Base-by-base conservation (phyloP, 2,113 vertebrate genomes). In the Leucosticte australis region DNA sequence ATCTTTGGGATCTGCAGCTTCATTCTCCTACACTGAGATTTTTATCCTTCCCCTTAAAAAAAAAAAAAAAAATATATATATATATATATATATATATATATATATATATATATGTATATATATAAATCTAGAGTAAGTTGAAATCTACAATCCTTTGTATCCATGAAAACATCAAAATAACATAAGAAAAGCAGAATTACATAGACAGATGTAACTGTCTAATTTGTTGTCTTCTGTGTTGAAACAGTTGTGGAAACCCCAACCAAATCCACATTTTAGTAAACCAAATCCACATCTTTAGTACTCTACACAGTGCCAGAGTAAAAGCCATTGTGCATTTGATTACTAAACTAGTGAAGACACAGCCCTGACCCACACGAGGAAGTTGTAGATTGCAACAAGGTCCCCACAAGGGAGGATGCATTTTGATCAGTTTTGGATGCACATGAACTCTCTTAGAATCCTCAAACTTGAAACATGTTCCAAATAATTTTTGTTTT, bases 331-430 rank as follows among this genome's bases (percentile, higher is more conserved):
- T 6, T 27, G 12, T 59, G 4, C 10, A 10, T 68, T 71, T 76
- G 17, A 28, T 8, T 55, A 16, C 28, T 56, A 42, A 59, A 12
- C 5, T 83, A 44, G 33, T 15, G 63, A 67, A 64, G 10, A 60
- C 17, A 81, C 5, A 64, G 4, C 15, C 19, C 10, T 16, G 47
- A 65, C 23, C 10, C 1, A 0, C 20, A 41, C 0, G 1, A 49
- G 30, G 24, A 37, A 53, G 20, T 4, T 30, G 42, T 24, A 57
- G 42, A 49, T 41, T 24, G 7, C 0, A 1, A 65, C 50, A 49
- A 30, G 19, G 52, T 57, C 13, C 24, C 30, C 35, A 30, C 6
- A 49, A 49, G 8, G 6, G 21, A 87, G 27, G 14, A 78, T 79
- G 5, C 4, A 47, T 57, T 93, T 67, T 63, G 35, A 21, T 63